Evolutionary conservation across 2,113 vertebrate genomes (phyloP).

Genomic region (Probosciger aterrimus): DNA sequence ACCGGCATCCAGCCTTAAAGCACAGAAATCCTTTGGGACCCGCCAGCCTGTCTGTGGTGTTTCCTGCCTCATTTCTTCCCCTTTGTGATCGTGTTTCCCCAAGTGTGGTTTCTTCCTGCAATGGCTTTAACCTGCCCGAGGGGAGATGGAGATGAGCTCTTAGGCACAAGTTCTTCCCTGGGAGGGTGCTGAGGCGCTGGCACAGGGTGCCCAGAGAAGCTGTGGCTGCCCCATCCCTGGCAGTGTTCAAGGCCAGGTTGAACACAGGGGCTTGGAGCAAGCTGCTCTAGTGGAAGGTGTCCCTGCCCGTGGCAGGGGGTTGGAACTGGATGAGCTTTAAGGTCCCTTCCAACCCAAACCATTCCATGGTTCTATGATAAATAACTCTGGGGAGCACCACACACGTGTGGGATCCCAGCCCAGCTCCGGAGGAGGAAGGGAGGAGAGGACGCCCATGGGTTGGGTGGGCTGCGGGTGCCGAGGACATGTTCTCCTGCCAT

Average conservation of each 20-base stretch:
- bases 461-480: not conserved
- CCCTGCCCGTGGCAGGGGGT: not conserved
- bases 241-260: not conserved
- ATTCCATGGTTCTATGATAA: not conserved
- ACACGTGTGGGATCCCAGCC: not conserved
- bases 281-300: not conserved
- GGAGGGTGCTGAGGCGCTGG: not conserved
- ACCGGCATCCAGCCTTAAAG: accelerated
- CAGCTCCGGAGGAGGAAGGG: not conserved
- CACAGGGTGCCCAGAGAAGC: not conserved
- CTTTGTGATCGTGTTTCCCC: not conserved
- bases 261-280: not conserved
- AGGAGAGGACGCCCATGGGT: not conserved
- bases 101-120: accelerated
- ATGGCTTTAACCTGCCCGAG: not conserved
- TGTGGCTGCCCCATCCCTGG: not conserved
- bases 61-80: not conserved
- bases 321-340: accelerated
- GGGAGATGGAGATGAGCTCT: accelerated
- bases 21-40: not conserved
- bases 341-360: not conserved
- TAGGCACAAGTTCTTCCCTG: not conserved
- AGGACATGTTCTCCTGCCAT: not conserved
- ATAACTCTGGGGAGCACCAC: not conserved
- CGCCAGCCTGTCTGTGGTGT: no score